phyloP scores from a whole-genome alignment of 2,888 invertebrate genomes.

The Orchesella flavescens region DNA sequence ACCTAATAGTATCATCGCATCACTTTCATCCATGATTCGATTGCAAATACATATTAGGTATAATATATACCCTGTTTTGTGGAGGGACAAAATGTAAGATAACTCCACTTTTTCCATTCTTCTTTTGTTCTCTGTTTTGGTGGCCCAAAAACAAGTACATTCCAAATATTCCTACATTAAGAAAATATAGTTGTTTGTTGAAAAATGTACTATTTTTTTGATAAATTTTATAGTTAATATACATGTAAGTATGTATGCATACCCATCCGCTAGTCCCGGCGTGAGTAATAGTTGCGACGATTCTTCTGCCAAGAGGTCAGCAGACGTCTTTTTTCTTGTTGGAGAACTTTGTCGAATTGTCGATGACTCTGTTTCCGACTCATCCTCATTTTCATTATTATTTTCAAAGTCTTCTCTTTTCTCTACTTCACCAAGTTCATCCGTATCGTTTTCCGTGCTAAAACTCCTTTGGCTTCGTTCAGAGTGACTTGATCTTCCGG shows the following conservation, averaged over 20 bases:
- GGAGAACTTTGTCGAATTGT: conserved; percentile 9
- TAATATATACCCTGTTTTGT: conserved; percentile 38
- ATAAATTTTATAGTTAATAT: too few species aligned
- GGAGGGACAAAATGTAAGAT: conserved; percentile 61
- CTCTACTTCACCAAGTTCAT: background rate
- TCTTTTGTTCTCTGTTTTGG: conserved; percentile 49
- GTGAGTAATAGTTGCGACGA: conserved; percentile 21
- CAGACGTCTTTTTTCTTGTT: conserved; percentile 56
- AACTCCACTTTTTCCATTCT: conserved; percentile 46
- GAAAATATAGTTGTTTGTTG: background rate
- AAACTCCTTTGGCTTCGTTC: conserved; percentile 37
- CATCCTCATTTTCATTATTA: conserved; percentile 52
- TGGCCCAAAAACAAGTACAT: conserved; percentile 58
- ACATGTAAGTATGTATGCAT: background rate
- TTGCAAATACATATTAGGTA: background rate
- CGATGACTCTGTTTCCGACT: conserved; percentile 27
- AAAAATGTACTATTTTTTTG: background rate
- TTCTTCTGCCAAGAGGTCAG: conserved; percentile 61
- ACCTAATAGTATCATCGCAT: too few species aligned
- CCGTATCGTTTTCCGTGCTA: conserved; percentile 42
- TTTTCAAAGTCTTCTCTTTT: conserved; percentile 27
- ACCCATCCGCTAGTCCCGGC: conserved; percentile 59
- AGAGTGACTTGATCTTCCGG: conserved; percentile 32
- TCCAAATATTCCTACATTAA: conserved; percentile 62
- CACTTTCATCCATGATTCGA: too few species aligned